Evolutionary conservation across 1,140 invertebrate species (phyloP).

Genomic region (Polypedilum vanderplanki): DNA sequence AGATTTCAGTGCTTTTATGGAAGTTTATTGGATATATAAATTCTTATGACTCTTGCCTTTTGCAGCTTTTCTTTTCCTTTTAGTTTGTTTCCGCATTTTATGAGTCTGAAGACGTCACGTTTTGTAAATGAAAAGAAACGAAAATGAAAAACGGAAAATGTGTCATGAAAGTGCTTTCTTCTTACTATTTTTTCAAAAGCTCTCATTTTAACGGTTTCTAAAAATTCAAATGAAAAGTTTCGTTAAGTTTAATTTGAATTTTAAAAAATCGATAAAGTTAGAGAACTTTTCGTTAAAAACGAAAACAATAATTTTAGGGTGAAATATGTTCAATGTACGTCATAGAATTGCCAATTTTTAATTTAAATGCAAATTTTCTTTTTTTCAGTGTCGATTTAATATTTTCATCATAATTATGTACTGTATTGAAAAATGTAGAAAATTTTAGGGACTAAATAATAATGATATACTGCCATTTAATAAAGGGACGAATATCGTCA

Average conservation of each 20-base stretch:
- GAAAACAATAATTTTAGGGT: no score
- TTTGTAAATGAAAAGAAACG: neutral
- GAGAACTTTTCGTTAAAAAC: neutral
- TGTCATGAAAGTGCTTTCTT: neutral
- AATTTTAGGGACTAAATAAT: no score
- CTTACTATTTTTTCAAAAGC: neutral
- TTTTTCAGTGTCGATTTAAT: no score
- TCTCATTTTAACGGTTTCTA: neutral
- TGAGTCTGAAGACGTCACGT: conserved; percentile 10
- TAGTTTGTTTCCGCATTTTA: neutral
- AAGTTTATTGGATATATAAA: neutral
- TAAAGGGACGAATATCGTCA: no score
- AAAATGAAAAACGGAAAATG: neutral
- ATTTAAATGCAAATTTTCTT: no score
- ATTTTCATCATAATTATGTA: no score
- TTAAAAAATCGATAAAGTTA: neutral
- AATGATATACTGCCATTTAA: no score
- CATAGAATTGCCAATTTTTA: no score
- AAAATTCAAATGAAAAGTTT: neutral
- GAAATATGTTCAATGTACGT: no score
- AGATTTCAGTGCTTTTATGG: conserved; percentile 12
- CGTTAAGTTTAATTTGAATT: neutral
- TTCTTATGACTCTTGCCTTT: neutral
- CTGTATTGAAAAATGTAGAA: no score
- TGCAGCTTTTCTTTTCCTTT: neutral